Conservation (phyloP, 1,140 invertebrate genomes). For the Camponotus vicinus region DNA sequence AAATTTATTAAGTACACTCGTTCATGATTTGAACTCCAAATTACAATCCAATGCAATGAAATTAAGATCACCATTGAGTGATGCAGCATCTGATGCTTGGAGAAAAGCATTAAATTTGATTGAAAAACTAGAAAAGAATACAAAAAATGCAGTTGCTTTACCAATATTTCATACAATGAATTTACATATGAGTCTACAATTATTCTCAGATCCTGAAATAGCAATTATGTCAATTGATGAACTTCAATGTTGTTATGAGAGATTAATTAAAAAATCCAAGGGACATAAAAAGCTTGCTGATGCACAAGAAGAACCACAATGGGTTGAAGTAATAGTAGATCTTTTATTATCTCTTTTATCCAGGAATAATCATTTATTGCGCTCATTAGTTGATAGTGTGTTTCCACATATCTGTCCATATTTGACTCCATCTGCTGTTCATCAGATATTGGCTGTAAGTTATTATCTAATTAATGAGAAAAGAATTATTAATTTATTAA, state of each 20-base stretch:
- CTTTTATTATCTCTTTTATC: conserved; percentile 91
- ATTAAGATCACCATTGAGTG: conserved; percentile 85
- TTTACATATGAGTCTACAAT: conserved; percentile 90
- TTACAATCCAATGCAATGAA: conserved; percentile 83
- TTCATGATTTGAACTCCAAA: conserved; percentile 86
- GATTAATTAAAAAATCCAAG: conserved; percentile 85
- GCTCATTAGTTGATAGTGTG: conserved; percentile 90
- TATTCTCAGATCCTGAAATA: conserved; percentile 90
- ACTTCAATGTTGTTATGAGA: conserved; percentile 90
- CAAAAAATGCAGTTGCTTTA: conserved; percentile 75
- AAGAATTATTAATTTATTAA: conserved; percentile 17
- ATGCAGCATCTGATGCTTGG: conserved; percentile 88
- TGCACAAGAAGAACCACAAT: conserved; percentile 88
- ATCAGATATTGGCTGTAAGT: conserved; percentile 90
- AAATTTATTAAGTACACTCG: conserved; percentile 86
- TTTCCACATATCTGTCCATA: conserved; percentile 91
- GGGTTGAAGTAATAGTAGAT: conserved; percentile 93
- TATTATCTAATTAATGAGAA: conserved; percentile 14
- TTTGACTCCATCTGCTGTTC: conserved; percentile 89
- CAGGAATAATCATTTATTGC: conserved; percentile 89
- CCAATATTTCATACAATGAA: conserved; percentile 89
- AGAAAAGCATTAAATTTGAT: conserved; percentile 87
- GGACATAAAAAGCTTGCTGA: conserved; percentile 79
- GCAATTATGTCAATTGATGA: conserved; percentile 89
- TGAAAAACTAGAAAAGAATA: conserved; percentile 83